A percentile compares a stretch with the other conserved stretches of the same genome.
These are phyloP conservation scores for Zaprionus lineosus DNA, from an alignment of 2,888 invertebrate genomes.

Conservation along the genomic window DNA sequence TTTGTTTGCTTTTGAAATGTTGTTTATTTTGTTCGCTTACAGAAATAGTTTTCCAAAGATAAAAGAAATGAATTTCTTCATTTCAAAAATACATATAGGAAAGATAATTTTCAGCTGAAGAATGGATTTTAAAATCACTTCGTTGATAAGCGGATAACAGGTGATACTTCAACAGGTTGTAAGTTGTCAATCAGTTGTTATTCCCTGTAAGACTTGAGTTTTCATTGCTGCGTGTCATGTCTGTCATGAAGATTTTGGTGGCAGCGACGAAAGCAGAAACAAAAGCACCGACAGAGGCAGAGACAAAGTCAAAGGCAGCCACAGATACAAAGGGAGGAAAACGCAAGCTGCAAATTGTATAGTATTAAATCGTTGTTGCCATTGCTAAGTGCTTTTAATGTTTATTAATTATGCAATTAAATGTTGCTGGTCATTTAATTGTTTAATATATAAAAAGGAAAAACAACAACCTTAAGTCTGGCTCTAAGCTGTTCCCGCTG, in stretches of 20 bases:
- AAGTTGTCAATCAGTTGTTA: no score
- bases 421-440: constrained; percentile 76
- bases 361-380: constrained; percentile 67
- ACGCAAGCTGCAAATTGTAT: constrained; percentile 68
- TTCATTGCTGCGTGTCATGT: constrained; percentile 67
- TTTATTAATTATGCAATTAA: constrained; percentile 79
- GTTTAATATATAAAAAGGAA: constrained; percentile 54
- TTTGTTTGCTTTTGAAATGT: constrained; percentile 55
- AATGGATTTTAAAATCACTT: no score
- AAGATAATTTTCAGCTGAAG: no score
- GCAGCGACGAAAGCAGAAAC: constrained; percentile 10
- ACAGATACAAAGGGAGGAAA: constrained; percentile 12
- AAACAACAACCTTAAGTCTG: constrained; percentile 2
- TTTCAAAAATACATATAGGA: neutral
- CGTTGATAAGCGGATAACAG: no score
- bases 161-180: no score
- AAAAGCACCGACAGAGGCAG: no score
- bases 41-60: no score
- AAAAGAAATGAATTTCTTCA: neutral
- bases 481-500: constrained; percentile 37
- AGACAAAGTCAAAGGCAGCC: neutral
- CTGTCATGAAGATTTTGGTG: constrained; percentile 49
- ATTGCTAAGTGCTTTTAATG: constrained; percentile 78
- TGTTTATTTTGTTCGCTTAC: constrained; percentile 25
- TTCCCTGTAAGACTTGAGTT: no score